Conservation (phyloP, 1,140 invertebrate species). For the Drosophila pseudoobscura region DNA sequence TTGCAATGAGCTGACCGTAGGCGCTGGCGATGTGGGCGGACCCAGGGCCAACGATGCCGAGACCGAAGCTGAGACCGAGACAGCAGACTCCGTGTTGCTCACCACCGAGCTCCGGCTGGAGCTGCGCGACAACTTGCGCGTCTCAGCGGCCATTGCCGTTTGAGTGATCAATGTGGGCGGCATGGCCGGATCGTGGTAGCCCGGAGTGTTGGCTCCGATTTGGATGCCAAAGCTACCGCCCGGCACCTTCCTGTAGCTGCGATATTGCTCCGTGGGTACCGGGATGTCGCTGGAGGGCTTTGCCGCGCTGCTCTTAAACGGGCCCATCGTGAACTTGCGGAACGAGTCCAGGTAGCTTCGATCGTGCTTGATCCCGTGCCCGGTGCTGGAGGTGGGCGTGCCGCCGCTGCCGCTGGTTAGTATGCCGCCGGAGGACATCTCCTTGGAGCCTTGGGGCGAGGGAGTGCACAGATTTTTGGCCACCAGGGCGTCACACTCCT, state of each 20-base stretch:
- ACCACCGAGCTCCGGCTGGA: slow-evolving; percentile 68
- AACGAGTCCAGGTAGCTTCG: slow-evolving; percentile 86
- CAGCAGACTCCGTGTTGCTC: slow-evolving; percentile 35
- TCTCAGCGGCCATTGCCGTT: slow-evolving; percentile 7
- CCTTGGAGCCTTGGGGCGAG: slow-evolving; percentile 67
- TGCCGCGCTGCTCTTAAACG: slow-evolving; percentile 83
- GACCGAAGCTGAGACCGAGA: slow-evolving; percentile 6
- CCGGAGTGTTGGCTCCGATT: slow-evolving; percentile 79
- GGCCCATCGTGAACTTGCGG: slow-evolving; percentile 85
- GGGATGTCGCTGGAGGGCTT: slow-evolving; percentile 86
- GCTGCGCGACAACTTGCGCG: slow-evolving; percentile 62
- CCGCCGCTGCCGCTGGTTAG: slow-evolving; percentile 10
- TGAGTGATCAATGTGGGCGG: slow-evolving; percentile 50
- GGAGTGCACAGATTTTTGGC: slow-evolving; percentile 77
- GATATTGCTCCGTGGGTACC: slow-evolving; percentile 90
- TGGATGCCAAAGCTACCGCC: slow-evolving; percentile 80
- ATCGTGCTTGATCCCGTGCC: slow-evolving; percentile 58
- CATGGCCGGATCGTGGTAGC: slow-evolving; percentile 70
- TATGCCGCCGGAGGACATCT: slow-evolving; percentile 30
- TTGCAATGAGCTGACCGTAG: slow-evolving; percentile 63
- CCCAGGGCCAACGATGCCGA: slow-evolving; percentile 44
- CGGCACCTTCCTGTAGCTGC: slow-evolving; percentile 88
- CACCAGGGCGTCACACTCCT: slow-evolving; percentile 84
- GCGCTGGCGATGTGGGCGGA: slow-evolving; percentile 70
- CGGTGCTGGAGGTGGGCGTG: slow-evolving; percentile 39